These are phyloP conservation scores for Takifugu ocellatus DNA, from an alignment of 2,797 vertebrate genomes.

Conservation along the genomic window DNA sequence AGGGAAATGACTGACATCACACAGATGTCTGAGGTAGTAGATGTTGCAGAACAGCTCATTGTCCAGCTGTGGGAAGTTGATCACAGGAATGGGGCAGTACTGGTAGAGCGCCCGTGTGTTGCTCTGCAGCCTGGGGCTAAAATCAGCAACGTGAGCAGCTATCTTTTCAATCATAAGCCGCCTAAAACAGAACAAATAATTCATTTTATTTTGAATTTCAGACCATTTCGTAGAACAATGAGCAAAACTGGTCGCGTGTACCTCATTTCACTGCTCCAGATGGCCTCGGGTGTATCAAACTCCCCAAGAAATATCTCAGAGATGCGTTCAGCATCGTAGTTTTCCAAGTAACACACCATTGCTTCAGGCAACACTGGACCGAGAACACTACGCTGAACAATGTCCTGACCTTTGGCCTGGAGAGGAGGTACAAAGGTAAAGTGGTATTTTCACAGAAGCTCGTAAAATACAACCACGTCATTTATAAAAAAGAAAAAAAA, in stretches of 20 bases:
- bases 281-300: constrained; percentile 98
- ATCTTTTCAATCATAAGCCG: constrained; percentile 99
- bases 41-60: constrained; percentile 98
- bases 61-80: constrained; percentile 96
- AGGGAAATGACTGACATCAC: constrained; percentile 90
- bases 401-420: constrained; percentile 92
- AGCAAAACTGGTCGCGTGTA: constrained; percentile 34
- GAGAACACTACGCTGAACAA: constrained; percentile 94
- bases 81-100: constrained; percentile 94
- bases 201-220: not conserved
- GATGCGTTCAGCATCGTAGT: constrained; percentile 96
- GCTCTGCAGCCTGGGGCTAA: constrained; percentile 95
- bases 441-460: constrained; percentile 1
- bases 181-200: constrained; percentile 58
- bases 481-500: not conserved
- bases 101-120: constrained; percentile 98
- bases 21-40: constrained; percentile 99
- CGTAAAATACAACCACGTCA: not conserved
- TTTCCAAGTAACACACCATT: constrained; percentile 99
- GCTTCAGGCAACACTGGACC: constrained; percentile 95
- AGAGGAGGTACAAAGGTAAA: not conserved
- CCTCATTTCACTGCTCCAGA: constrained; percentile 99
- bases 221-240: not conserved
- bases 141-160: constrained; percentile 94
- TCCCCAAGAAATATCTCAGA: constrained; percentile 98